Evolutionary conservation across 2,113 vertebrate genomes (phyloP), one percentile per base, ranked within the genome.

Genomic region (Gymnobelideus leadbeateri): DNA sequence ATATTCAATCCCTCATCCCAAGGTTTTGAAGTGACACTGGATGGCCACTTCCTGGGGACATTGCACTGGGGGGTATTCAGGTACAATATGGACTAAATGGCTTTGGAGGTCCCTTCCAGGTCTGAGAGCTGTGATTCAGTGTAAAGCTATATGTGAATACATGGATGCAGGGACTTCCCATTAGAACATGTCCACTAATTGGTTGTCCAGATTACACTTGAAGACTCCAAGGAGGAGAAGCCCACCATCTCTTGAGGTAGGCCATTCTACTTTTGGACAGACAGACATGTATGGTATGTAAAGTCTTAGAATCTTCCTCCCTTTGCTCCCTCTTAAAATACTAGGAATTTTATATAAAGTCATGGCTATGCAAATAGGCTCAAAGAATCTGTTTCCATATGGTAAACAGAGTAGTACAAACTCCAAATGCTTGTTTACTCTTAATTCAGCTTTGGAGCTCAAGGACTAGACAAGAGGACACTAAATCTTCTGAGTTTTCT

Each of bases 21-120:
- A 84, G 19, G n/a, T 84, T 84, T 8, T 43, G 14, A 84, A 43
- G 19, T 84, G 68, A 84, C 5, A 43, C n/a, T 84, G n/a, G 68
- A 84, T 84, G 37, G 23, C 19, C 68, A 84, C n/a, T 84, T 43
- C 23, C 19, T 84, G 68, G 68, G 19, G n/a, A n/a, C 68, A 84
- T 8, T 84, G 19, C n/a, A 84, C 19, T 3, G 19, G n/a, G 68
- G 68, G 68, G 5, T 84, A 84, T 43, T 84, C 68, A 77, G 37
- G 28, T 68, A 25, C 92, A 50, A 6, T 51, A 8, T 91, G 50
- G 54, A 90, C 37, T 51, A 25, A 47, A 10, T 84, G n/a, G 47
- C 51, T 94, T 90, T 90, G 89, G 90, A 94, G 96, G 92, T 84
- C 61, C 43, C 95, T 91, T 92, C 43, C 49, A 91, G 47, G 52